Percentiles rank a stretch among this genome's conserved stretches.
These are phyloP conservation scores for Bruchidius siliquastri DNA, from an alignment of 2,888 invertebrate genomes.

Conservation along the genomic window DNA sequence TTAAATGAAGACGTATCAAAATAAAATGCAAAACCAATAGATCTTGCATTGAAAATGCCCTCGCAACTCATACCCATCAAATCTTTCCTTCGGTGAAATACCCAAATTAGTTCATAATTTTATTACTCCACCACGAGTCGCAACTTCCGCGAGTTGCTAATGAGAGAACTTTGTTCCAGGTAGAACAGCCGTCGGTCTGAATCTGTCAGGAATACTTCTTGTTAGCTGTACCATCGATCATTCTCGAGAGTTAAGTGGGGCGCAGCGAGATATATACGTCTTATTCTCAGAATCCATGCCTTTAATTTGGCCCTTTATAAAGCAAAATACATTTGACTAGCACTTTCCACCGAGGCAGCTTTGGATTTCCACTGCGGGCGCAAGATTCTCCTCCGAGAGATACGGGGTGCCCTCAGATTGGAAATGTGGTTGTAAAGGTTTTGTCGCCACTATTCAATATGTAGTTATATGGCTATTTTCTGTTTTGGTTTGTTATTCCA, in stretches of 20 bases:
- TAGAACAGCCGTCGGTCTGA: constrained; percentile 37
- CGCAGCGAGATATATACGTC: constrained; percentile 33
- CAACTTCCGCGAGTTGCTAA: neutral
- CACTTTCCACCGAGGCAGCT: neutral
- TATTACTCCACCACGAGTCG: neutral
- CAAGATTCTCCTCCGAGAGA: neutral
- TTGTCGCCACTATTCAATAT: too few relatives aligned
- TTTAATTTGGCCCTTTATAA: neutral
- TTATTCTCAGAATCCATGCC: constrained; percentile 29
- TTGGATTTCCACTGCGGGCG: neutral
- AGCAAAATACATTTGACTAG: neutral
- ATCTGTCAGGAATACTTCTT: neutral
- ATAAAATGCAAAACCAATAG: too few relatives aligned
- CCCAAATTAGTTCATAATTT: too few relatives aligned
- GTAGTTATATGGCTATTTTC: too few relatives aligned
- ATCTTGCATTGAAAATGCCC: too few relatives aligned
- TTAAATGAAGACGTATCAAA: too few relatives aligned
- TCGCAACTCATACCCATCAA: too few relatives aligned
- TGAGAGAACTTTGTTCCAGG: constrained; percentile 29
- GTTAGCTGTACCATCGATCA: constrained; percentile 33
- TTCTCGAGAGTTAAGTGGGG: constrained; percentile 6
- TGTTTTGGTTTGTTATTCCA: too few relatives aligned
- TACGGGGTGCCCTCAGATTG: constrained; percentile 23
- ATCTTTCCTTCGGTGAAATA: too few relatives aligned
- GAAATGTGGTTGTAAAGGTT: too few relatives aligned